Conservation (phyloP, 2,797 vertebrate species). For the Helostoma temminkii region DNA sequence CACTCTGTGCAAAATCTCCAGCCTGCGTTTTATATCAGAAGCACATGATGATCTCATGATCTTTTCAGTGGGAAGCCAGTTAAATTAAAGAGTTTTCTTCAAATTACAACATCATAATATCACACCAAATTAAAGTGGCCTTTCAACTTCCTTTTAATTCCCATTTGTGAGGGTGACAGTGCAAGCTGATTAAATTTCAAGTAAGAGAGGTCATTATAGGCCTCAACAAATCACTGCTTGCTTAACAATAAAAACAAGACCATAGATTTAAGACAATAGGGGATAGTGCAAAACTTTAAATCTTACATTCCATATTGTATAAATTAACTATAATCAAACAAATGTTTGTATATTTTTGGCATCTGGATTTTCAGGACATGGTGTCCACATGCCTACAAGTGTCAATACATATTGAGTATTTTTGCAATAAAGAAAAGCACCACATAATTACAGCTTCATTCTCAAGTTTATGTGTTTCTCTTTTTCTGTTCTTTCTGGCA, state of each 20-base stretch:
- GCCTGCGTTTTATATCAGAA: background rate
- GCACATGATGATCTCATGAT: conserved; percentile 10
- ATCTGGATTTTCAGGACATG: no score
- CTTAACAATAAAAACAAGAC: background rate
- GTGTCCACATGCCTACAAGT: no score
- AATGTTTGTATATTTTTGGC: background rate
- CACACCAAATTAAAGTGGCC: conserved; percentile 2
- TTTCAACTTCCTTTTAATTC: conserved; percentile 16
- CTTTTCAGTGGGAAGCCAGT: conserved; percentile 6
- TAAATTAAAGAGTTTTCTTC: background rate
- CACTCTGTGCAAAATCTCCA: conserved; percentile 1
- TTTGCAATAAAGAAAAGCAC: no score
- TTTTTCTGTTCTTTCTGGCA: no score
- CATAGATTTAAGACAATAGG: background rate
- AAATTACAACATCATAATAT: conserved; percentile 8
- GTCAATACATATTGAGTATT: background rate
- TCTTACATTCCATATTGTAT: no score
- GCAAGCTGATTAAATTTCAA: conserved; percentile 19
- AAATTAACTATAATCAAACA: no score
- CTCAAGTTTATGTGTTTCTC: no score
- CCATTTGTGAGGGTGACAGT: conserved; percentile 19
- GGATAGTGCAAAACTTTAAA: no score
- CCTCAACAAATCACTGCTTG: conserved; percentile 17
- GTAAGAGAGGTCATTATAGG: conserved; percentile 1
- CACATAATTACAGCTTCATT: no score